Evolutionary conservation across 2,888 invertebrate species (phyloP).

Genomic region (Scrobipalpa costella): DNA sequence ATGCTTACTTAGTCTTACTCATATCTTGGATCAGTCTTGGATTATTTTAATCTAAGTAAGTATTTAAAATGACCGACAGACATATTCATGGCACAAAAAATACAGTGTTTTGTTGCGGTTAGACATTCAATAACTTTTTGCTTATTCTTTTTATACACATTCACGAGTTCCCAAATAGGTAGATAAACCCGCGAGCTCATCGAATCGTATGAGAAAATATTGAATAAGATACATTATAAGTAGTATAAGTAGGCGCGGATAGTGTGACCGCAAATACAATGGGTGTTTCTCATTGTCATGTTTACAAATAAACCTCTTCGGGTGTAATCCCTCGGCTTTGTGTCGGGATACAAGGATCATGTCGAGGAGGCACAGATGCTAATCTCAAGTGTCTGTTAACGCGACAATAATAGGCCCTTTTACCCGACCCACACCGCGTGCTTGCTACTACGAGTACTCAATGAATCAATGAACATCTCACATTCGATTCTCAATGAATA

Average conservation of each 20-base stretch:
- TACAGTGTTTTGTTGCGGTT: background rate
- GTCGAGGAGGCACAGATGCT: slow-evolving; percentile 75
- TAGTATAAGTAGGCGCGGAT: slow-evolving; percentile 63
- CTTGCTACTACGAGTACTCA: slow-evolving; percentile 51
- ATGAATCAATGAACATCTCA: slow-evolving; percentile 54
- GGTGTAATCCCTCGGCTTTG: slow-evolving; percentile 72
- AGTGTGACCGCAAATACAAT: slow-evolving; percentile 65
- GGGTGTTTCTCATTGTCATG: slow-evolving; percentile 67
- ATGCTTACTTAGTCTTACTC: too few species aligned
- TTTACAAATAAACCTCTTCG: slow-evolving; percentile 80
- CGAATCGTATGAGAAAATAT: slow-evolving; percentile 70
- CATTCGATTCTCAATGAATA: slow-evolving; percentile 60
- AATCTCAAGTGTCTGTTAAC: slow-evolving; percentile 81
- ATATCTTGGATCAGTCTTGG: too few species aligned
- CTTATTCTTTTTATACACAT: slow-evolving; percentile 30
- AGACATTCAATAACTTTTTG: slow-evolving; percentile 16
- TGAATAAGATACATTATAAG: slow-evolving; percentile 72
- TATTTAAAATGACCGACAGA: background rate
- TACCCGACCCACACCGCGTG: slow-evolving; percentile 65
- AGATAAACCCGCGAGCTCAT: slow-evolving; percentile 60
- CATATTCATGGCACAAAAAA: background rate
- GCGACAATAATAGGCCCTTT: slow-evolving; percentile 73
- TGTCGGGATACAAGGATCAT: slow-evolving; percentile 70
- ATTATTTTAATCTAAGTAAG: background rate
- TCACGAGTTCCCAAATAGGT: slow-evolving; percentile 49